These are phyloP conservation scores for Emmelina monodactyla DNA, from an alignment of 2,888 invertebrate species.

Conservation along the genomic window DNA sequence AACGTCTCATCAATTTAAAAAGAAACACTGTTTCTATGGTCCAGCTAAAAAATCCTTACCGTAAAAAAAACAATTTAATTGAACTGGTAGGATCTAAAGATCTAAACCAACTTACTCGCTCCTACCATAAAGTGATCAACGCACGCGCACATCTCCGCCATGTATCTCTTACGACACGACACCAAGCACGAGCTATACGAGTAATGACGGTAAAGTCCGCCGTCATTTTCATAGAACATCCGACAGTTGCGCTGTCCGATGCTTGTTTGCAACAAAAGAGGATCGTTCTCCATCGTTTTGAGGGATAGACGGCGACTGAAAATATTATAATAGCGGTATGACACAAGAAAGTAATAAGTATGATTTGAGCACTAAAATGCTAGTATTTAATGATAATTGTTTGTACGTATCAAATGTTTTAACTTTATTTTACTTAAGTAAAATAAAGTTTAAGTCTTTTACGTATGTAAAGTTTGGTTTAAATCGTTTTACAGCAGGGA, in stretches of 20 bases:
- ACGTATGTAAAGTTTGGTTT: no score
- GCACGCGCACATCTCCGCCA: conserved; percentile 69
- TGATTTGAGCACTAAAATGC: not conserved
- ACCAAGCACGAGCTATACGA: conserved; percentile 78
- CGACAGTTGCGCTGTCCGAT: conserved; percentile 74
- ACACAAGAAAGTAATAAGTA: not conserved
- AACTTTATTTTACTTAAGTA: no score
- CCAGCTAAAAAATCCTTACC: no score
- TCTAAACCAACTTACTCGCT: conserved; percentile 62
- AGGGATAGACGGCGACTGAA: conserved; percentile 60
- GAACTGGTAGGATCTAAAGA: no score
- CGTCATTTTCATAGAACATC: conserved; percentile 71
- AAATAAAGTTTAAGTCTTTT: no score
- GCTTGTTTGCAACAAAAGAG: conserved; percentile 67
- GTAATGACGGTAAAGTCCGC: conserved; percentile 70
- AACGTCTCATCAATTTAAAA: no score
- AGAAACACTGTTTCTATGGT: no score
- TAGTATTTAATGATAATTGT: no score
- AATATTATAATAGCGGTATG: conserved; percentile 4
- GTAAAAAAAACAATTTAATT: no score
- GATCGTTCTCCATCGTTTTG: conserved; percentile 74
- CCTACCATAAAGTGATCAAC: conserved; percentile 75
- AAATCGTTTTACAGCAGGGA: no score
- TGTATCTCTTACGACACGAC: conserved; percentile 72
- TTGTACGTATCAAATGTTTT: no score